Base-by-base conservation (phyloP, 2,113 vertebrate species). In the Gallinago paraguaiae region DNA sequence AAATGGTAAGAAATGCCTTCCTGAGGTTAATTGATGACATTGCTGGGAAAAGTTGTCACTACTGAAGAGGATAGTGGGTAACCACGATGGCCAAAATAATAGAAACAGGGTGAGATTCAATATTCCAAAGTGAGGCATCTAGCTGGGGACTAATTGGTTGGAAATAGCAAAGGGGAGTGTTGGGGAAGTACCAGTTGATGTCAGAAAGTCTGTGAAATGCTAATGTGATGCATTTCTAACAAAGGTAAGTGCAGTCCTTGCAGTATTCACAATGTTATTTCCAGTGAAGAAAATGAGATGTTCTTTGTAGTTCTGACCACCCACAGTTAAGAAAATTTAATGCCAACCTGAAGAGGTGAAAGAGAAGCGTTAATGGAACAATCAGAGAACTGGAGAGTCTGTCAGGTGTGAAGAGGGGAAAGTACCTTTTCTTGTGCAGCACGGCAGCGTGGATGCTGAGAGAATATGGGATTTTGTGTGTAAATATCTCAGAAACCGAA, bases 171-270 rank as follows among this genome's bases (percentile, higher is more conserved):
- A 83, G 53, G 53, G 65, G 30, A 60, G 30, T 30, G 39, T 56
- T 93, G 61, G 45, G 53, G 53, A 57, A 8, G 2, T 76, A 76
- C 65, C 61, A 37, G 33, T n/a, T 79, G 27, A 54, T 82, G 90
- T 41, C 71, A 72, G 78, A 88, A 94, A 72, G 79, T 61, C 82
- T 97, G 71, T 92, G 88, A 90, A 96, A 86, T 90, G 88, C 45
- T 94, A 45, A 93, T 69, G 74, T 48, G 48, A 84, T 75, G 31
- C 11, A 3, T 91, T 92, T 69, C n/a, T 84, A 18, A 50, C 70
- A 74, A 65, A 70, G 33, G 6, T 54, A 72, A 60, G 57, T 68
- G 33, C 57, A 71, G 45, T 45, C 53, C 70, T 64, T 91, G 78
- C 69, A 75, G 51, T 60, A 61, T 72, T 95, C 83, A 61, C 37